phyloP scores from a whole-genome alignment of 2,797 vertebrate species.

The Pipistrellus nathusii region DNA sequence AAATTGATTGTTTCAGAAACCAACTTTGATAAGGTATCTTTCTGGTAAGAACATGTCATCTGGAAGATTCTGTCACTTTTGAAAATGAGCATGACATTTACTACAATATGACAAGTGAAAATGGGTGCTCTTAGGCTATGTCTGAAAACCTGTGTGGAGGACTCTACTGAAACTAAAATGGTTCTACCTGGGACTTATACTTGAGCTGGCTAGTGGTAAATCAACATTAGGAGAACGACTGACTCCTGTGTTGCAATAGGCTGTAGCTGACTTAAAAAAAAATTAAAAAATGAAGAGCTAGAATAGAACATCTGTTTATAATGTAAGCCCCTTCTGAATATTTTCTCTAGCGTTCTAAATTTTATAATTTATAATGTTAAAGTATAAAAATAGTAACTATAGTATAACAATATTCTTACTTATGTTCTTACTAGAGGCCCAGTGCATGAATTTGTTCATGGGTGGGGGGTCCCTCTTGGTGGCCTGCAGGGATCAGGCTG shows the following conservation, averaged over 20 bases:
- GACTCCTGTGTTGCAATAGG: background rate
- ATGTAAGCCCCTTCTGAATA: constrained; percentile 1
- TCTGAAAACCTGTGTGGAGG: constrained; percentile 26
- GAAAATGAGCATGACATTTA: constrained; percentile 79
- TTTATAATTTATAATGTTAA: background rate
- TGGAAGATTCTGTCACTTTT: constrained; percentile 80
- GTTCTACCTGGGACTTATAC: background rate
- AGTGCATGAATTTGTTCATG: no score
- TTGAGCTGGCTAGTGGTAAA: background rate
- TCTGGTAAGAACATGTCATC: constrained; percentile 77
- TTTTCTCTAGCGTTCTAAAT: background rate
- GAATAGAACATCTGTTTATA: background rate
- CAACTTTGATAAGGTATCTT: constrained; percentile 79
- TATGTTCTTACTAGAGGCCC: background rate
- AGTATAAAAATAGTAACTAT: background rate
- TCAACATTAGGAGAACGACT: background rate
- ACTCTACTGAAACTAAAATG: background rate
- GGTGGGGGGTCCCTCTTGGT: no score
- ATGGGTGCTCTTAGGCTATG: constrained; percentile 20
- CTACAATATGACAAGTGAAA: constrained; percentile 76
- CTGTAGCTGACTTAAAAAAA: background rate
- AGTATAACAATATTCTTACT: constrained; percentile 18
- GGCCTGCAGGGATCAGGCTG: no score
- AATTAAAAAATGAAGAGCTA: constrained; percentile 20
- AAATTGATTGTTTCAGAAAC: constrained; percentile 86